Evolutionary conservation across 1,140 invertebrate species (phyloP), one percentile per base, ranked within the genome.

Genomic region (Drosophila nannoptera): DNA sequence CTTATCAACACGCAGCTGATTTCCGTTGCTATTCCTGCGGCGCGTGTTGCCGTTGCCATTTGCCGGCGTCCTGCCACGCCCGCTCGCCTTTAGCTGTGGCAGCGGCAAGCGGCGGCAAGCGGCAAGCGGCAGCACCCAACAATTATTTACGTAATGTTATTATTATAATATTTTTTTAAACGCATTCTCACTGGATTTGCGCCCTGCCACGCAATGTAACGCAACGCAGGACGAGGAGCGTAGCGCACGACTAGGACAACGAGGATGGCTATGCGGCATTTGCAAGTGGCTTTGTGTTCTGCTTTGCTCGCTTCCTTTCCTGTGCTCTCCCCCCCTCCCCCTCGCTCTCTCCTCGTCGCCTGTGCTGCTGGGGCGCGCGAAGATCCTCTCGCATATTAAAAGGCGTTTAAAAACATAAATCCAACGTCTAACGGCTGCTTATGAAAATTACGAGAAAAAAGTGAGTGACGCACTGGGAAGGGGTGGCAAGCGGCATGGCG

Each of bases 341-440:
- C 22, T 22, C 22, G 3, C 9, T 5, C 5, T n/a, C 12, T 42
- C 12, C 12, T 42, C 12, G n/a, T 29, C 14, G 12, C 11, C 16
- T 45, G 14, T 7, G 42, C 42, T 14, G 58, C 56, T 53, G 60
- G 77, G 58, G 77, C 78, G 81, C 78, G 80, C 78, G 81, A 83
- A 86, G 75, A 84, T 86, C 80, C 80, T 80, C 77, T 75, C 77
- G 71, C 75, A 88, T 86, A 88, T 86, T 86, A 88, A 88, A 88
- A 78, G 77, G 73, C 84, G 75, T 84, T 88, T 88, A 87, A 88
- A 87, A 86, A 82, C 86, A 88, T 88, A 88, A 88, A 88, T 87
- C 80, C 80, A 82, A 71, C 78, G 72, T 75, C 76, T 88, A 88
- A 88, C 77, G 83, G 80, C 80, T 88, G 86, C 86, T 88, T 88